A percentile compares a stretch with the other conserved stretches of the same genome.
These are phyloP conservation scores for Corythoichthys haematopterus DNA, from an alignment of 2,113 vertebrate genomes.

Conservation along the genomic window DNA sequence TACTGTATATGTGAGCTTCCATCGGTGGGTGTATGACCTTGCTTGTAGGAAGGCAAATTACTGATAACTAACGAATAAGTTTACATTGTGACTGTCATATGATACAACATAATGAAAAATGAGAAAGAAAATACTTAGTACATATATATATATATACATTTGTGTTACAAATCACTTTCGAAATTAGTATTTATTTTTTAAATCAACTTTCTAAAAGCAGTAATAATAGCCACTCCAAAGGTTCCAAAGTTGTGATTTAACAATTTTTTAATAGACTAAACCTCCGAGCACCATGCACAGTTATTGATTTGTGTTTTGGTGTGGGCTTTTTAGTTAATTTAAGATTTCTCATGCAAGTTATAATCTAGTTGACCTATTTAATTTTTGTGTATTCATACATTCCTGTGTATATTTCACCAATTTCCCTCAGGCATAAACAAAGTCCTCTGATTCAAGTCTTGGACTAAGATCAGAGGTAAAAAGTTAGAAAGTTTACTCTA, in stretches of 20 bases:
- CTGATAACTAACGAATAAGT: background rate
- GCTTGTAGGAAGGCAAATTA: background rate
- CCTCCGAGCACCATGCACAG: background rate
- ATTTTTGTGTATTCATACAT: background rate
- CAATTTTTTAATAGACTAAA: background rate
- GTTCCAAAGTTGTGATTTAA: background rate
- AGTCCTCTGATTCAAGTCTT: background rate
- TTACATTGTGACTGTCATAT: background rate
- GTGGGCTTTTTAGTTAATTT: background rate
- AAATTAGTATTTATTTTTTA: background rate
- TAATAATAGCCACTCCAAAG: background rate
- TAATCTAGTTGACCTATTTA: too few relatives aligned
- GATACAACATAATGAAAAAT: background rate
- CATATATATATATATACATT: too few relatives aligned
- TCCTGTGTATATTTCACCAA: background rate
- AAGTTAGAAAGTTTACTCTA: background rate
- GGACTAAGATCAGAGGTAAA: background rate
- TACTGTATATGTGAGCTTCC: background rate
- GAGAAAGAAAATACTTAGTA: background rate
- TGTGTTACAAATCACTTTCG: background rate
- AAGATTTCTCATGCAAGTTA: background rate
- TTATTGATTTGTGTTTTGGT: background rate
- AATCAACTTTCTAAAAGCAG: background rate
- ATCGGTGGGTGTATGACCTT: background rate
- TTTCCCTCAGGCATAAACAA: background rate